phyloP scores from a whole-genome alignment of 2,113 vertebrate species.

The Probosciger aterrimus region DNA sequence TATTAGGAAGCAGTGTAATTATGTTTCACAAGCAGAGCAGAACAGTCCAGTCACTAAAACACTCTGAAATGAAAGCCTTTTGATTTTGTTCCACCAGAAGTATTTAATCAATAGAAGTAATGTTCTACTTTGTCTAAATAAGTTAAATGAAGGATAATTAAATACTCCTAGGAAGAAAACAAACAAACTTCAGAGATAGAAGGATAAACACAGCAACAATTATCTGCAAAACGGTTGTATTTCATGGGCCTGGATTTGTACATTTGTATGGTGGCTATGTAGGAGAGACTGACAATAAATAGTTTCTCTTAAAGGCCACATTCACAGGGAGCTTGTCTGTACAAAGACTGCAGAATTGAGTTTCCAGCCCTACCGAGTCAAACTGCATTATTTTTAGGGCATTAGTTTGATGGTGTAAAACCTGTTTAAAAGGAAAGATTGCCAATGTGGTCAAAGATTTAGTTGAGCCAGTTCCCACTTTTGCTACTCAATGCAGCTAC shows the following conservation, averaged over 20 bases:
- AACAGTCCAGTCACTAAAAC: slow-evolving; percentile 69
- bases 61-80: slow-evolving; percentile 68
- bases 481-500: not conserved
- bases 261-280: not conserved
- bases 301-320: not conserved
- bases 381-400: not conserved
- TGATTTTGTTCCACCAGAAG: slow-evolving; percentile 52
- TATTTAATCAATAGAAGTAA: slow-evolving; percentile 71
- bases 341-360: not conserved
- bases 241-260: not conserved
- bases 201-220: slow-evolving; percentile 12
- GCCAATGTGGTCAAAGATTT: not conserved
- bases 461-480: not conserved
- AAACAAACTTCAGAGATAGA: slow-evolving; percentile 25
- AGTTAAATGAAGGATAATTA: slow-evolving; percentile 67
- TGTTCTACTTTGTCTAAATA: slow-evolving; percentile 62
- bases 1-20: slow-evolving; percentile 75
- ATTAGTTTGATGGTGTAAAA: not conserved
- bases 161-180: slow-evolving; percentile 43
- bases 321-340: not conserved
- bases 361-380: not conserved
- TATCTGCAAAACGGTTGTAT: not conserved
- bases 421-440: not conserved
- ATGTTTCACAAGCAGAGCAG: slow-evolving; percentile 72
- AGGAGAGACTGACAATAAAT: not conserved